Evolutionary conservation across 1,140 invertebrate genomes (phyloP).

Genomic region (Caenorhabditis inopinata): DNA sequence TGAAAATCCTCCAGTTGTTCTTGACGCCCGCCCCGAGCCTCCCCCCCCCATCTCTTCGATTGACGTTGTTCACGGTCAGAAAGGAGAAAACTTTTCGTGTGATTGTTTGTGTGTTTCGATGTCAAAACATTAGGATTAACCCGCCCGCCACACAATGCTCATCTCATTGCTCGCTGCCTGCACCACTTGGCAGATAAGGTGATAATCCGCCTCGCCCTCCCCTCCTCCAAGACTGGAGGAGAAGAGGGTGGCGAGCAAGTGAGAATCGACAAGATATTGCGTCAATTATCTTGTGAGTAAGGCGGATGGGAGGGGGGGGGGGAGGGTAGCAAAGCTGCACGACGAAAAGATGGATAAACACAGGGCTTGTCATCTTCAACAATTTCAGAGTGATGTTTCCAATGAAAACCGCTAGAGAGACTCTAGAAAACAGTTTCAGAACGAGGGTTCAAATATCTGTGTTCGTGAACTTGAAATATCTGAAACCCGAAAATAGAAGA

Average conservation of each 20-base stretch:
- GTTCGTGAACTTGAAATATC: no score
- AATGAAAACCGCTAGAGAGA: no score
- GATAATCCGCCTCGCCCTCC: no score
- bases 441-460: no score
- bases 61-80: neutral
- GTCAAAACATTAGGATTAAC: conserved; percentile 28
- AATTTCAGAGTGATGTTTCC: no score
- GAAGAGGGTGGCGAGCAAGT: conserved; percentile 18
- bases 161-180: neutral
- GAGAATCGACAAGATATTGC: neutral
- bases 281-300: conserved; percentile 31
- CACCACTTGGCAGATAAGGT: neutral
- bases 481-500: no score
- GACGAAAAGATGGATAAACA: neutral
- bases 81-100: neutral
- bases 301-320: neutral
- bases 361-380: no score
- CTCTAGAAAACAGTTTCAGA: no score
- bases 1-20: conserved; percentile 17
- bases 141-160: neutral
- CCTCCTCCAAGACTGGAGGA: no score
- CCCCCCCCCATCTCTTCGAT: no score
- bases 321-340: no score
- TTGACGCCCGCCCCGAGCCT: neutral
- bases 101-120: neutral